phyloP scores from a whole-genome alignment of 2,113 vertebrate genomes.

The Chlorodrepanis virens region DNA sequence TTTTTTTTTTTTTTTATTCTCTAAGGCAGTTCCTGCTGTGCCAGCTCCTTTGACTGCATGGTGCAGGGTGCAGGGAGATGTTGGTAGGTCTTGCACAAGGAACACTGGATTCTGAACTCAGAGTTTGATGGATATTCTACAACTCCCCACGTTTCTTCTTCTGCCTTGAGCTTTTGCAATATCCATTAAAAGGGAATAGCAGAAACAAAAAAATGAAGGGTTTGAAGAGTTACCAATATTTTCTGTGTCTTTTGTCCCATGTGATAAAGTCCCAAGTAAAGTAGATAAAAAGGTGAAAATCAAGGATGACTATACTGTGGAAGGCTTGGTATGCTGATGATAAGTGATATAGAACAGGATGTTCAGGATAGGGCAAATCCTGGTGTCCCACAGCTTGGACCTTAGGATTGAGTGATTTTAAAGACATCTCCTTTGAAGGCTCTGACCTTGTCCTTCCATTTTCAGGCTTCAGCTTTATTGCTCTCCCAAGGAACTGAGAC shows the following conservation, averaged over 20 bases:
- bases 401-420: conserved; percentile 12
- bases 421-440: conserved; percentile 11
- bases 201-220: neutral
- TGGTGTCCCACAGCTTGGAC: neutral
- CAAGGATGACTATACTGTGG: neutral
- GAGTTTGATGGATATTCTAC: neutral
- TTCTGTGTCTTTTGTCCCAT: neutral
- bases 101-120: neutral
- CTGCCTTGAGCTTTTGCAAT: neutral
- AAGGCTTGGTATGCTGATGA: neutral
- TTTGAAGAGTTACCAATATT: neutral
- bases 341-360: neutral
- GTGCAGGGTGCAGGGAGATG: neutral
- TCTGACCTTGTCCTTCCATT: conserved; percentile 39
- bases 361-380: neutral
- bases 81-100: neutral
- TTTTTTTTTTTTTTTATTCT: conserved; percentile 58
- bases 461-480: conserved; percentile 55
- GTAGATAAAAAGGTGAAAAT: neutral
- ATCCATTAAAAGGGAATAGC: neutral
- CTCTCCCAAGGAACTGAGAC: conserved; percentile 46
- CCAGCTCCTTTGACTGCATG: neutral
- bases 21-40: neutral
- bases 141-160: neutral
- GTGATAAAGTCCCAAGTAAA: neutral